Evolutionary conservation across 2,888 invertebrate species (phyloP).

Genomic region (Drosophila suboccidentalis): DNA sequence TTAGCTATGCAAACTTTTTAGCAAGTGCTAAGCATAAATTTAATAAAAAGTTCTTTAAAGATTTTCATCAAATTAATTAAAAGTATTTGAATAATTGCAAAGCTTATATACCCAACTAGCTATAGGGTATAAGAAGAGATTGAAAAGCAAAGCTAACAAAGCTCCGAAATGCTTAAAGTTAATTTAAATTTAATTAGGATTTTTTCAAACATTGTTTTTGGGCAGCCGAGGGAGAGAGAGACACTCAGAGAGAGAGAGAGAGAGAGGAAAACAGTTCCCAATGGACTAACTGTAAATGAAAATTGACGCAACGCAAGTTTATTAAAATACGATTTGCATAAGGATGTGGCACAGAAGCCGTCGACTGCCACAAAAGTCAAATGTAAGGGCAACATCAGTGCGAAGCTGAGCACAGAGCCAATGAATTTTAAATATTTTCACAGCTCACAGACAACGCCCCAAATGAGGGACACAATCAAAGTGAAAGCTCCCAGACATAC

Average conservation of each 20-base stretch:
- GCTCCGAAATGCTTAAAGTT: slow-evolving; percentile 76
- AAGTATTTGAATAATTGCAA: neutral
- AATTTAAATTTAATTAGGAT: slow-evolving; percentile 81
- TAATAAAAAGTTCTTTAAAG: neutral
- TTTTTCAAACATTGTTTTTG: slow-evolving; percentile 64
- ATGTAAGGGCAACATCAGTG: slow-evolving; percentile 46
- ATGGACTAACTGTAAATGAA: slow-evolving; percentile 78
- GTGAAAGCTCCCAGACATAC: slow-evolving; percentile 23
- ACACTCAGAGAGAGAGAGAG: neutral
- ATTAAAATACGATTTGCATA: slow-evolving; percentile 81
- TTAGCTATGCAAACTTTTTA: neutral
- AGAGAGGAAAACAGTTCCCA: slow-evolving; percentile 42
- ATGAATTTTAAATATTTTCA: slow-evolving; percentile 74
- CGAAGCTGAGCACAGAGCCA: slow-evolving; percentile 39
- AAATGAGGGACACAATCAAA: slow-evolving; percentile 39
- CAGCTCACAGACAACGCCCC: slow-evolving; percentile 49
- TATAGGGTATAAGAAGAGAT: slow-evolving; percentile 34
- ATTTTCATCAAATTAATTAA: neutral
- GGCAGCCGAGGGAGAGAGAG: slow-evolving; percentile 2
- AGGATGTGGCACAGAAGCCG: slow-evolving; percentile 50
- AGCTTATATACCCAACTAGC: slow-evolving; percentile 23
- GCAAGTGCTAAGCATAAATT: neutral
- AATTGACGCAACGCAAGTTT: slow-evolving; percentile 79
- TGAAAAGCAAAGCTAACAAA: slow-evolving; percentile 74
- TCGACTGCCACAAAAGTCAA: slow-evolving; percentile 50